These are phyloP conservation scores for Epizoanthus stellaris DNA, from an alignment of 92 coral and sea anemone species.

Conservation along the genomic window DNA sequence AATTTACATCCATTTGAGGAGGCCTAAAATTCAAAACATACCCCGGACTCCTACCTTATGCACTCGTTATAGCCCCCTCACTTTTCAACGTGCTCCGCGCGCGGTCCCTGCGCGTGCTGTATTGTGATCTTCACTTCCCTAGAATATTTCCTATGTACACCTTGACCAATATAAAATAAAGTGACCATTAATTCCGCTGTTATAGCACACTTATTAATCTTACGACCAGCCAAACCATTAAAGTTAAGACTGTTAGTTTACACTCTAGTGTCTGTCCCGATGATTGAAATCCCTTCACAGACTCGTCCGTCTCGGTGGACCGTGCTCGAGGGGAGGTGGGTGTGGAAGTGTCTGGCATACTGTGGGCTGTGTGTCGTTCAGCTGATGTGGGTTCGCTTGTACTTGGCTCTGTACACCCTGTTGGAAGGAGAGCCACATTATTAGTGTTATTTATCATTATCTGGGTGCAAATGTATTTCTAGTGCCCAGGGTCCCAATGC, in stretches of 20 bases:
- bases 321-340: background rate
- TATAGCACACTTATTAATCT: background rate
- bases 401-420: constrained; percentile 20
- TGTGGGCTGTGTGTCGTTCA: background rate
- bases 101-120: too few species aligned
- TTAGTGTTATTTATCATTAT: background rate
- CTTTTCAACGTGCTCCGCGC: too few species aligned
- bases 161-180: too few species aligned
- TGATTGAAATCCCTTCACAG: background rate
- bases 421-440: background rate
- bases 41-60: too few species aligned
- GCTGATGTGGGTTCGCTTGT: background rate
- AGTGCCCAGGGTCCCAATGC: background rate
- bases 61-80: too few species aligned
- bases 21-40: too few species aligned
- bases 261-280: background rate
- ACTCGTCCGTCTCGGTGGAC: background rate
- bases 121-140: too few species aligned
- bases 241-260: background rate
- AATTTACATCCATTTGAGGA: too few species aligned
- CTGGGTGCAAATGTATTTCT: background rate
- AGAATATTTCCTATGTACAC: too few species aligned
- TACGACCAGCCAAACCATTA: background rate
- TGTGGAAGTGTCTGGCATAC: background rate
- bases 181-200: background rate